Percentiles rank a stretch among this genome's conserved stretches.
Conservation (phyloP, 2,113 vertebrate genomes). For the Pollimyrus isidori region DNA sequence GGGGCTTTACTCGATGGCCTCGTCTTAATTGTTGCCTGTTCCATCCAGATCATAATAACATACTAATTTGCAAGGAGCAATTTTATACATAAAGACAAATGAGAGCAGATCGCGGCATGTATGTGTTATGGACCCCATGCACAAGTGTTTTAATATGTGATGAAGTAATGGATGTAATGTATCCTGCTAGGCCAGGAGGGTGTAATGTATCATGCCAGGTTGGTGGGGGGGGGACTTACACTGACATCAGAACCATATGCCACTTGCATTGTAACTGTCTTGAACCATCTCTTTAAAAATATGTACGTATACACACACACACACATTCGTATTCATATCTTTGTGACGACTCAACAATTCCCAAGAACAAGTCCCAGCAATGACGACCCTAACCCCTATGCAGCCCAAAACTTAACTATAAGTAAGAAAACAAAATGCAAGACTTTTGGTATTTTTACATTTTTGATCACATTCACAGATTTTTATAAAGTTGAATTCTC, state of each 20-base stretch:
- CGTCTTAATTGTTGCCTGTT: conserved; percentile 7
- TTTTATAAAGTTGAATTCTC: neutral
- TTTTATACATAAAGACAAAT: conserved; percentile 8
- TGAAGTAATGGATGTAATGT: neutral
- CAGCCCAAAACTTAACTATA: neutral
- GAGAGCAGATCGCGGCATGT: neutral
- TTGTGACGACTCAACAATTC: neutral
- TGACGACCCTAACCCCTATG: neutral
- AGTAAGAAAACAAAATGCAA: neutral
- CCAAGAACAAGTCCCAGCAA: neutral
- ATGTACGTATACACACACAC: neutral
- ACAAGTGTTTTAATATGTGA: neutral
- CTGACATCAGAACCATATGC: neutral
- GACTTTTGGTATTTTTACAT: neutral
- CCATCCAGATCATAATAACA: neutral
- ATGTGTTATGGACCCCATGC: neutral
- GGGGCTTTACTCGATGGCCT: neutral
- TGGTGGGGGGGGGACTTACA: neutral
- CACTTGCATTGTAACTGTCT: neutral
- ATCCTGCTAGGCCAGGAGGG: neutral
- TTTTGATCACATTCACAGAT: neutral
- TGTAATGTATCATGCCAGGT: neutral
- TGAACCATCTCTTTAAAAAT: neutral
- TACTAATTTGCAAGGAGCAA: neutral
- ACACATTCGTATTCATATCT: neutral